phyloP scores from a whole-genome alignment of 2,888 invertebrate species.

The Opisthograptis luteolata region DNA sequence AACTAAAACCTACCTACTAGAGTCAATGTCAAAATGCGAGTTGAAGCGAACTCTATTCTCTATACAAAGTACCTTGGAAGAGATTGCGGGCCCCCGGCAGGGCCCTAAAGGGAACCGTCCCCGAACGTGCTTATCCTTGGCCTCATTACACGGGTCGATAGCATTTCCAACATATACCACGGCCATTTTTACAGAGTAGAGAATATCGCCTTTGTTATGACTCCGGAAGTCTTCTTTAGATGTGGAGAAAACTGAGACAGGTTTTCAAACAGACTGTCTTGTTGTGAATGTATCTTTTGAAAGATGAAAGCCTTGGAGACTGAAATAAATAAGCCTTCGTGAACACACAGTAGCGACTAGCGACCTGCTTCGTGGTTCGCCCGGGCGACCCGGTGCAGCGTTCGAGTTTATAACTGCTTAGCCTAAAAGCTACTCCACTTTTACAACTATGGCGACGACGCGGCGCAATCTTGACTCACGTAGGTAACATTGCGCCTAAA shows the following conservation, averaged over 20 bases:
- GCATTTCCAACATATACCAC: constrained; percentile 12
- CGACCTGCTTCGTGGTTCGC: no score
- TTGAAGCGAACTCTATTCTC: no score
- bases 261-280: not conserved
- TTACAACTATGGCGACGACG: not conserved
- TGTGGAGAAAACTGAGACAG: constrained; percentile 1
- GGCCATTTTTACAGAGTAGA: constrained; percentile 2
- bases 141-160: constrained; percentile 43
- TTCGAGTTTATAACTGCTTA: no score
- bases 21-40: no score
- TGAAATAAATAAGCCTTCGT: no score
- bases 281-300: not conserved
- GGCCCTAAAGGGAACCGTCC: constrained; percentile 8
- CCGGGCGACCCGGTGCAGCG: no score
- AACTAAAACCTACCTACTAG: no score
- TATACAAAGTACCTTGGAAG: not conserved
- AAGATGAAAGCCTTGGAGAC: no score
- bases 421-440: not conserved
- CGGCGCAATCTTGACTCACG: not conserved
- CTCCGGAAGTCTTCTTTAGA: constrained; percentile 9
- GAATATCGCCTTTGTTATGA: constrained; percentile 2
- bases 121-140: constrained; percentile 41
- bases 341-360: no score
- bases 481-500: not conserved
- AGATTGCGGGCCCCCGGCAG: not conserved